Conservation (phyloP, 2,888 invertebrate species). For the Odontocerum albicorne region DNA sequence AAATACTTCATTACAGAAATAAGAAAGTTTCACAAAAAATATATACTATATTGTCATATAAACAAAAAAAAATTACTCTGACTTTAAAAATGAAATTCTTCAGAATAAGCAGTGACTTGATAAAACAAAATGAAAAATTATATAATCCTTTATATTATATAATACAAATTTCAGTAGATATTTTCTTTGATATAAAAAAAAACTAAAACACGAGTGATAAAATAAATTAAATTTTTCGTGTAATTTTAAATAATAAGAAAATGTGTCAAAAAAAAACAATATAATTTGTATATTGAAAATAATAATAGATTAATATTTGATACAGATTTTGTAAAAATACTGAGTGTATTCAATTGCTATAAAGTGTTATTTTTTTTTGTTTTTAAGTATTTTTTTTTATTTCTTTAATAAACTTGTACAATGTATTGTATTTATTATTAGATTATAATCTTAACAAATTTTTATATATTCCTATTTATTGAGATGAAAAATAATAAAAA, state of each 20-base stretch:
- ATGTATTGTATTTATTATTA: constrained; percentile 15
- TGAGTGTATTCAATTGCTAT: background rate
- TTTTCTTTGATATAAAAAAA: background rate
- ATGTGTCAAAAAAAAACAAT: constrained; percentile 22
- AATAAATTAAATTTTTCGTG: background rate
- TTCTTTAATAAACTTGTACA: constrained; percentile 10
- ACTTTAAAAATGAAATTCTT: no score
- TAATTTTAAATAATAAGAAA: constrained; percentile 11
- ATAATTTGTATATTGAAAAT: background rate
- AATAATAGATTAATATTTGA: constrained; percentile 1
- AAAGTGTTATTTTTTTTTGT: background rate
- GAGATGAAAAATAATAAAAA: no score
- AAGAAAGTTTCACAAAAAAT: no score
- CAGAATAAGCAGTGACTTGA: no score
- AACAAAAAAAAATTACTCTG: no score
- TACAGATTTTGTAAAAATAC: constrained; percentile 4
- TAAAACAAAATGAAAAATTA: no score
- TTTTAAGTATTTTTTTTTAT: constrained; percentile 8
- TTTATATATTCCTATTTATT: constrained; percentile 28
- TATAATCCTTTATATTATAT: no score
- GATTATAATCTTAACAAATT: constrained; percentile 16
- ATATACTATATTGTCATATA: no score
- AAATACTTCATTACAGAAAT: no score
- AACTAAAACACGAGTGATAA: background rate
- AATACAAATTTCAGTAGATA: background rate